Percentiles rank a stretch among this genome's conserved stretches.
These are phyloP conservation scores for Acanthisitta chloris DNA, from an alignment of 2,113 vertebrate species.

Conservation along the genomic window DNA sequence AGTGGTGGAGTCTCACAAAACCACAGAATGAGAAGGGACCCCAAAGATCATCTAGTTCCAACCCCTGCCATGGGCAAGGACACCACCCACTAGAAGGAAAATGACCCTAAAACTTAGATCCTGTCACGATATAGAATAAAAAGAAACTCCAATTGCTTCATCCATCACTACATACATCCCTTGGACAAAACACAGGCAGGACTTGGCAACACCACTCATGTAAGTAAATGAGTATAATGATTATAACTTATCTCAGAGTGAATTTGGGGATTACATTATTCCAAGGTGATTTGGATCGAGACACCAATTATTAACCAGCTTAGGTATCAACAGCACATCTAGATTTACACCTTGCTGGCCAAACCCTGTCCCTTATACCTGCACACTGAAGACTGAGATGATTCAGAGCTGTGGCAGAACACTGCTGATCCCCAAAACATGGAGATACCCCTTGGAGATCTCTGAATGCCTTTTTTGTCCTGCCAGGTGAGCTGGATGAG, in stretches of 20 bases:
- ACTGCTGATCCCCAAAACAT: neutral
- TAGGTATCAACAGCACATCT: neutral
- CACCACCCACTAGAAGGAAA: neutral
- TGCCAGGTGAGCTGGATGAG: neutral
- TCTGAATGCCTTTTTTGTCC: neutral
- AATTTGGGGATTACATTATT: neutral
- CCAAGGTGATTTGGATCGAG: neutral
- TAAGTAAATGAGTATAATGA: neutral
- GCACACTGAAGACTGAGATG: neutral
- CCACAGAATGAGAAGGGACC: neutral
- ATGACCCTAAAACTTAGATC: neutral
- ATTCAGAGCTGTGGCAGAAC: neutral
- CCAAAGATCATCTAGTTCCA: neutral
- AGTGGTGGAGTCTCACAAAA: neutral
- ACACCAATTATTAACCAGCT: neutral
- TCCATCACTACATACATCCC: neutral
- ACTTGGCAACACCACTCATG: rapidly evolving
- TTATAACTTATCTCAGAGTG: neutral
- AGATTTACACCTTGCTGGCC: neutral
- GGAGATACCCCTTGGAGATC: neutral
- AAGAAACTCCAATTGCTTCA: neutral
- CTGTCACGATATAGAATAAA: neutral
- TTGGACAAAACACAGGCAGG: rapidly evolving
- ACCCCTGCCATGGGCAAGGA: neutral
- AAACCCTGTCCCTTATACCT: neutral